Percentiles rank a stretch among this genome's conserved stretches.
Evolutionary conservation across 2,888 invertebrate species (phyloP).

Genomic region (Philonicus albiceps): DNA sequence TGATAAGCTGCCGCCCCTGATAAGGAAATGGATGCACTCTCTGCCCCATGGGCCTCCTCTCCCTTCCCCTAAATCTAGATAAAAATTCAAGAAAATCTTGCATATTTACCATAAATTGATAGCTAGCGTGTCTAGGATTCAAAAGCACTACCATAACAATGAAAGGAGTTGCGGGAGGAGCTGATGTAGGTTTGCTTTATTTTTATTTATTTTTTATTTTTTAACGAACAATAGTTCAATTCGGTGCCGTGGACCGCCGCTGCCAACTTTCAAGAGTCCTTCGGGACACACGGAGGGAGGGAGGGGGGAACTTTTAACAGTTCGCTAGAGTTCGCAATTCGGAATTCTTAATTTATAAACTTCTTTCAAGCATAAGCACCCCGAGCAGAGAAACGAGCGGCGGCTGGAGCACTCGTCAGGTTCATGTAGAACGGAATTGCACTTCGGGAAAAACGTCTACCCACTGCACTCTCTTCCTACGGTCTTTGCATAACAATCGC

Average conservation of each 20-base stretch:
- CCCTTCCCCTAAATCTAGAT: neutral
- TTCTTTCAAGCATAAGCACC: neutral
- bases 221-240: neutral
- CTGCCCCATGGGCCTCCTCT: neutral
- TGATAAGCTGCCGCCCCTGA: neutral
- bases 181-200: neutral
- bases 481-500: constrained; percentile 5
- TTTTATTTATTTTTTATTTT: neutral
- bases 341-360: constrained; percentile 22
- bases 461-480: constrained; percentile 6
- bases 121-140: constrained; percentile 48
- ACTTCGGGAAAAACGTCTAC: neutral
- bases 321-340: neutral
- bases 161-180: constrained; percentile 1
- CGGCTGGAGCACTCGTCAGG: neutral
- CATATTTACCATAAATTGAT: constrained; percentile 50
- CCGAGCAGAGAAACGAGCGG: neutral
- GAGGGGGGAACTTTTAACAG: neutral
- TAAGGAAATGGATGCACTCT: neutral
- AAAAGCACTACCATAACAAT: constrained; percentile 49
- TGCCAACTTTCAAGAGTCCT: neutral
- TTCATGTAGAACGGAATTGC: constrained; percentile 2
- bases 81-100: neutral
- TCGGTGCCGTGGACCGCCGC: neutral
- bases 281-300: neutral